Conservation (phyloP, 2,888 invertebrate species). For the Caenorhabditis wallacei region DNA sequence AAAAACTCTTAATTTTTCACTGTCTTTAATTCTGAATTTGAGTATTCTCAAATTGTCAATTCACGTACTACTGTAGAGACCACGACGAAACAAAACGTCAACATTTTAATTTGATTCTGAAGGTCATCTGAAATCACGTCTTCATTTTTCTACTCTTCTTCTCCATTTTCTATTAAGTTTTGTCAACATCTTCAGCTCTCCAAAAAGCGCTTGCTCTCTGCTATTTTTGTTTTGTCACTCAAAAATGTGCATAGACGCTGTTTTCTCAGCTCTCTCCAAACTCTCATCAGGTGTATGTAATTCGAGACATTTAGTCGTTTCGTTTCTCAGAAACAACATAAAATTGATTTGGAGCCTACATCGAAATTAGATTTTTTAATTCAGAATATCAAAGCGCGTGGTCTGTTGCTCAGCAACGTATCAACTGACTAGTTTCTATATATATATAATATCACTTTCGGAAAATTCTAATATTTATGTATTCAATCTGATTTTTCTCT, state of each 20-base stretch:
- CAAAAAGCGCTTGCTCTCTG: conserved; percentile 10
- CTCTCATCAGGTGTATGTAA: conserved; percentile 48
- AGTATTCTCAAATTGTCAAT: not conserved
- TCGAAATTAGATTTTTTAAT: not conserved
- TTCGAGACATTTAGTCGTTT: conserved; percentile 35
- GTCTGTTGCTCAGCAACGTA: too few species aligned
- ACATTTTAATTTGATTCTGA: conserved; percentile 38
- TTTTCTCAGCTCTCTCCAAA: conserved; percentile 22
- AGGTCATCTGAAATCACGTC: conserved; percentile 44
- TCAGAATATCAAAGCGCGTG: too few species aligned
- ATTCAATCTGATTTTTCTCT: too few species aligned
- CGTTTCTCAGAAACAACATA: conserved; percentile 38
- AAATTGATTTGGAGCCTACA: not conserved
- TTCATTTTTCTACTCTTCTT: not conserved
- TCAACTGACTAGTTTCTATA: too few species aligned
- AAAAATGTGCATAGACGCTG: conserved; percentile 39
- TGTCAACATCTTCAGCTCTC: conserved; percentile 26
- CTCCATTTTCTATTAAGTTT: conserved; percentile 16
- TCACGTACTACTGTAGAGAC: not conserved
- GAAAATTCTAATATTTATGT: too few species aligned
- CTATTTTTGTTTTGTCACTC: conserved; percentile 44
- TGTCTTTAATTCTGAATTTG: too few species aligned
- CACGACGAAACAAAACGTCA: conserved; percentile 10
- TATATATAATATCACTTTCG: too few species aligned
- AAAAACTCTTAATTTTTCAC: too few species aligned